These are phyloP conservation scores for Euphonia xanthogaster DNA, from an alignment of 2,797 vertebrate genomes.

Conservation along the genomic window DNA sequence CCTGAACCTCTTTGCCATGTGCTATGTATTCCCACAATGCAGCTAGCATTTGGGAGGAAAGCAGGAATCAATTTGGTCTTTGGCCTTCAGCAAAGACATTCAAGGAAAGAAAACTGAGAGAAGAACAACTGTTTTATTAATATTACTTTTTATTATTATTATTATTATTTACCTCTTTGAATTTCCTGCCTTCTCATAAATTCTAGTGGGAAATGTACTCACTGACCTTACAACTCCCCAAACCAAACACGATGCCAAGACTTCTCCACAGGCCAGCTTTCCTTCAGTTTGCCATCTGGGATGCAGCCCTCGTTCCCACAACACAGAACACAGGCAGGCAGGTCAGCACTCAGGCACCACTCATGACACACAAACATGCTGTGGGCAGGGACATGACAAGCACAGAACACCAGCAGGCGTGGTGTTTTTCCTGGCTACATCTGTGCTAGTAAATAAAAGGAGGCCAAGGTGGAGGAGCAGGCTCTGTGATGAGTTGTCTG, in stretches of 20 bases:
- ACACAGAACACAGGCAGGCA: background rate
- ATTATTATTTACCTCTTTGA: background rate
- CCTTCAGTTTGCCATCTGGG: background rate
- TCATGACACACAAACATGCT: background rate
- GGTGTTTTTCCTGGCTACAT: background rate
- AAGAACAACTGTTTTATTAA: background rate
- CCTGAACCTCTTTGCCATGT: background rate
- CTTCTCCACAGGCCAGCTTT: background rate
- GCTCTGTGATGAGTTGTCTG: background rate
- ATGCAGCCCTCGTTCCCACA: conserved; percentile 4
- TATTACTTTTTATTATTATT: background rate
- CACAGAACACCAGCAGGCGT: background rate
- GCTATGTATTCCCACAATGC: background rate
- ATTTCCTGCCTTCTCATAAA: conserved; percentile 34
- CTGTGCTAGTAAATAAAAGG: conserved; percentile 5
- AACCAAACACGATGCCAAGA: background rate
- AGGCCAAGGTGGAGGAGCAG: background rate
- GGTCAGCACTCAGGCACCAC: background rate
- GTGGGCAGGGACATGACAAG: background rate
- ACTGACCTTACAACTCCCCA: background rate
- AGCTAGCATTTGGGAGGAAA: background rate
- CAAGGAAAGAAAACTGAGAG: background rate
- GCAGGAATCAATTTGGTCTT: background rate
- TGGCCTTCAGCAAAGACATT: background rate
- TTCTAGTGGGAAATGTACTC: background rate